phyloP scores from a whole-genome alignment of 2,113 vertebrate species.

The Gavialis gangeticus region DNA sequence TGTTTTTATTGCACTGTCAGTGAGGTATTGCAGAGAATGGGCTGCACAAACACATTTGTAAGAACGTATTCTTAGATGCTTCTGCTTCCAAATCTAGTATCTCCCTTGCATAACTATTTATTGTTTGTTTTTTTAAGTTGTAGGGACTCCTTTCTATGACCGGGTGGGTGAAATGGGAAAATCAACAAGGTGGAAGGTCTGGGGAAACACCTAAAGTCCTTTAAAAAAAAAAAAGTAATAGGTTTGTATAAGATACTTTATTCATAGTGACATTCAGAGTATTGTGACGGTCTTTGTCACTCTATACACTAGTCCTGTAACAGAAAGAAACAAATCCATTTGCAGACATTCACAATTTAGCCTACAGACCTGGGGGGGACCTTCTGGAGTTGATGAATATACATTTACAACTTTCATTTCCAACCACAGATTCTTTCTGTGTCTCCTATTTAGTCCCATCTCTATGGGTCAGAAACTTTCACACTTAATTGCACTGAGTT shows the following conservation, averaged over 20 bases:
- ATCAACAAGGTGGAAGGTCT: not conserved
- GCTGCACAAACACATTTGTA: not conserved
- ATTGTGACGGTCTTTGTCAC: too few species aligned
- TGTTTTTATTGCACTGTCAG: not conserved
- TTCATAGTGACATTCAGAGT: too few species aligned
- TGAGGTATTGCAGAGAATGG: not conserved
- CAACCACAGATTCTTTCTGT: not conserved
- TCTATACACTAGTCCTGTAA: not conserved
- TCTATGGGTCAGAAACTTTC: not conserved
- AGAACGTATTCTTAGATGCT: not conserved
- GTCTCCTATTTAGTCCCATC: not conserved
- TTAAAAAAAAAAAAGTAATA: too few species aligned
- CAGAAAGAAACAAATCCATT: not conserved
- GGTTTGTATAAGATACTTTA: too few species aligned
- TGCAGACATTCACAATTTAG: not conserved
- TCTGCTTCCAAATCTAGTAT: not conserved
- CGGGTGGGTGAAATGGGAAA: not conserved
- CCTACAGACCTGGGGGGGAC: not conserved
- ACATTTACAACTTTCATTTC: not conserved
- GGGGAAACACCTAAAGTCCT: not conserved
- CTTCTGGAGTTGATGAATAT: not conserved
- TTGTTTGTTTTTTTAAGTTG: not conserved
- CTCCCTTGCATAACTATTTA: not conserved
- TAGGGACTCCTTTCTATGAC: not conserved
- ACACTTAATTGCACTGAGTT: not conserved